Base-by-base conservation (phyloP, 2,113 vertebrate species). In the Aphyosemion australe region DNA sequence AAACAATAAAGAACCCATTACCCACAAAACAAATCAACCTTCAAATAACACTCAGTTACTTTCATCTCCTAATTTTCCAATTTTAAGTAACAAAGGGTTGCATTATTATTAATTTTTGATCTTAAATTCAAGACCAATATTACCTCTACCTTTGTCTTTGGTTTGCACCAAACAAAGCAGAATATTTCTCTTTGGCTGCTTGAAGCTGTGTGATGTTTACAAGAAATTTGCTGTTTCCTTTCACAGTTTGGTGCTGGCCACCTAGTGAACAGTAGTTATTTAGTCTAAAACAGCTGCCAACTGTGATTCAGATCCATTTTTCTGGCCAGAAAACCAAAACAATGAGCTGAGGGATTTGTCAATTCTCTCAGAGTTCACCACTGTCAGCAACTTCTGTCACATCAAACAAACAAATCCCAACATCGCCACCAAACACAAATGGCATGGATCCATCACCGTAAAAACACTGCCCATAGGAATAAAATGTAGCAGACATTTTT, bases 241-340 rank as follows among this genome's bases (percentile, higher is more conserved):
- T 20, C 12, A 21, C 21, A 1, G 4, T 64, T 47, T 54, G 41
- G 8, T 15, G 41, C 64, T 20, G 32, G 37, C 49, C 32, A 21
- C 31, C 18, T 41, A 12, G 19, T 34, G 26, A 18, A 37, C 31
- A n/a, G 58, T 63, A 18, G 19, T 19, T 15, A 12, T 59, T 67
- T 47, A 13, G 9, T 31, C 31, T 43, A 26, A 72, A 72, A 59
- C 53, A 63, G 49, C 34, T 37, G 49, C 19, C 31, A 60, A 19
- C 48, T 43, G 21, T 45, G 47, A 42, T 39, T 66, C 11, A 47
- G 43, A 66, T 62, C 32, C 19, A 63, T 45, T 42, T 67, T 66
- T 34, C 5, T 12, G 18, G 32, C 18, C 4, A 16, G 14, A 72
- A 72, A 19, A 45, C 11, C 14, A 57, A 52, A 42, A 49, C 49